Evolutionary conservation across 2,888 invertebrate genomes (phyloP), one percentile per base, ranked within the genome.

Genomic region (Drosophila vallismaia): DNA sequence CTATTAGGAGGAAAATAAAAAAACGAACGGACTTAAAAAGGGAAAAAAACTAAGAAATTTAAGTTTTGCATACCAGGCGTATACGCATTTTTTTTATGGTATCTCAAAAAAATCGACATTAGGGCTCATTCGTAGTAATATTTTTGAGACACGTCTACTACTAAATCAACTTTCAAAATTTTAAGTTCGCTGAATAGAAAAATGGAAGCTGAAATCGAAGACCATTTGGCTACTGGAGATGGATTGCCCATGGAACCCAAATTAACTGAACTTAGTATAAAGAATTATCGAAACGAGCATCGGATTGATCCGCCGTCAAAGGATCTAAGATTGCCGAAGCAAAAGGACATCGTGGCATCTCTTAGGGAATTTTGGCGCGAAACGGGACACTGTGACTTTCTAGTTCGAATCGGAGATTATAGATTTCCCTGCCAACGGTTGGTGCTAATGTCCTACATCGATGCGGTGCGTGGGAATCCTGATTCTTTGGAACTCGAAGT

Each of bases 381-480:
- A 0, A 45, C 33, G 0, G 67, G 54, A 0, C 3, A 40, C 0
- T 14, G 7, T 0, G 77, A 79, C 56, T 31, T 77, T 1, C 0
- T 26, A 2, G 5, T 79, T 1, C 19, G n/a, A 10, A 28, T 77
- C 33, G 79, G 76, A 6, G 4, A 33, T 3, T 44, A 45, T 3
- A n/a, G 45, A 8, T 46, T 68, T 3, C 28, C 9, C 12, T 70
- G 74, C 40, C 63, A 74, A 46, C 74, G 79, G 1, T 1, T 74
- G 42, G n/a, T 55, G 0, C 26, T 79, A 1, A 53, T 68, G 29
- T 54, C 63, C 38, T 57, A 75, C 8, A 55, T 76, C 5, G 29
- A 56, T 0, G 5, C 6, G 1, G 24, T 57, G 0, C 19, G 24
- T 0, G 49, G 45, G 9, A 54, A 52, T 1, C 0, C 6, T 8